Conservation (phyloP, 2,888 invertebrate genomes). For the Hedychridium roseum region DNA sequence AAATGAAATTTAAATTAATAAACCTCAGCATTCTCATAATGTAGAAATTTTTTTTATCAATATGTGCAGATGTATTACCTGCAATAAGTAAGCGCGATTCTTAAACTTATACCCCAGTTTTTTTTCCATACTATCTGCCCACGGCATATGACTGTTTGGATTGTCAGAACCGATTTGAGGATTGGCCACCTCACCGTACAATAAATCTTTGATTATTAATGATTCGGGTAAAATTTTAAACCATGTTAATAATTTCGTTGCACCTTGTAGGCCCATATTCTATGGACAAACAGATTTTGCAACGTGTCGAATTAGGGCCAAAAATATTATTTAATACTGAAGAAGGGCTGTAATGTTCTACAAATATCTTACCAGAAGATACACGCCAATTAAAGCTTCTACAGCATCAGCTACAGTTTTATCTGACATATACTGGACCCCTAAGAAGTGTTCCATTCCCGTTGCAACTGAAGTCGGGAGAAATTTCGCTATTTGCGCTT, state of each 20-base stretch:
- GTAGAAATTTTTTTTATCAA: slow-evolving; percentile 3
- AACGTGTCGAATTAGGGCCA: neutral
- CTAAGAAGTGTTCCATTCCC: slow-evolving; percentile 65
- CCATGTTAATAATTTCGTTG: slow-evolving; percentile 71
- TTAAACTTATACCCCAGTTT: slow-evolving; percentile 80
- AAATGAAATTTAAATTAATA: slow-evolving; percentile 17
- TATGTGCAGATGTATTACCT: slow-evolving; percentile 64
- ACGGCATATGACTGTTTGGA: slow-evolving; percentile 59
- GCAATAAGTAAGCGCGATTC: slow-evolving; percentile 82
- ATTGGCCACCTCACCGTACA: slow-evolving; percentile 37
- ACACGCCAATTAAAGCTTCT: slow-evolving; percentile 85
- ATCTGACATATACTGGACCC: slow-evolving; percentile 66
- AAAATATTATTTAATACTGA: neutral
- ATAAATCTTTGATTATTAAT: slow-evolving; percentile 54
- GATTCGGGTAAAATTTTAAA: slow-evolving; percentile 70
- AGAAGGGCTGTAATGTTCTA: neutral
- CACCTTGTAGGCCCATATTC: slow-evolving; percentile 66
- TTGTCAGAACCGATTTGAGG: slow-evolving; percentile 26
- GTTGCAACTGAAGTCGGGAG: slow-evolving; percentile 61
- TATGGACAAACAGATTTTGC: slow-evolving; percentile 41
- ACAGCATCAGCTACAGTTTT: slow-evolving; percentile 83
- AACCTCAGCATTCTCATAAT: neutral
- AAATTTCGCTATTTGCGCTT: slow-evolving; percentile 42
- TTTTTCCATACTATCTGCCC: slow-evolving; percentile 67
- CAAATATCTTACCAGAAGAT: slow-evolving; percentile 66